phyloP scores from a whole-genome alignment of 2,888 invertebrate species.

The Ischnura elegans region DNA sequence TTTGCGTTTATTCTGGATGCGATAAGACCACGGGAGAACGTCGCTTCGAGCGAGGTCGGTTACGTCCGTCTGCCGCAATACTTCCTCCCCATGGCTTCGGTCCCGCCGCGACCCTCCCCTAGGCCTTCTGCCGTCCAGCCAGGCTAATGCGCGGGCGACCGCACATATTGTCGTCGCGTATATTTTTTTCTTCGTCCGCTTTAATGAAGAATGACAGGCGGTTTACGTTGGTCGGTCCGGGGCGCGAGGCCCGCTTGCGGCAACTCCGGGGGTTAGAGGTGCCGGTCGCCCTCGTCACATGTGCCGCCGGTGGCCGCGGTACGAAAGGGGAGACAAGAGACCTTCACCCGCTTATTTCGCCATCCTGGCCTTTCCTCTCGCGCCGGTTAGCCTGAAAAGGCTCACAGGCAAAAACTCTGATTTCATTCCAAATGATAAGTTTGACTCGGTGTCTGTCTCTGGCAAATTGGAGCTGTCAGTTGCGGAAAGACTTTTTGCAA shows the following conservation, averaged over 20 bases:
- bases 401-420: no score
- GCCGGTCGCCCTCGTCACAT: neutral
- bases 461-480: no score
- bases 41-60: neutral
- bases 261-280: neutral
- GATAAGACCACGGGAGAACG: neutral
- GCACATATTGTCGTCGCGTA: neutral
- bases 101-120: neutral
- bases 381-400: no score
- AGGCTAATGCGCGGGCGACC: neutral
- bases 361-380: no score
- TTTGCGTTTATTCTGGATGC: no score
- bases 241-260: neutral
- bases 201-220: constrained; percentile 18
- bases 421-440: no score
- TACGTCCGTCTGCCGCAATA: neutral
- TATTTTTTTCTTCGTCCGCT: neutral
- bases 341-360: no score
- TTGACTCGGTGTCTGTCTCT: no score
- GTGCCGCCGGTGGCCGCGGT: neutral
- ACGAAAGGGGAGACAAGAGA: no score
- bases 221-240: neutral
- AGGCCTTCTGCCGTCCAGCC: neutral
- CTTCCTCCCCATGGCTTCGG: neutral
- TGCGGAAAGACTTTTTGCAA: no score